A percentile compares a stretch with the other conserved stretches of the same genome.
These are phyloP conservation scores for Ichneumoninae sp. DNA, from an alignment of 2,888 invertebrate genomes.

Conservation along the genomic window DNA sequence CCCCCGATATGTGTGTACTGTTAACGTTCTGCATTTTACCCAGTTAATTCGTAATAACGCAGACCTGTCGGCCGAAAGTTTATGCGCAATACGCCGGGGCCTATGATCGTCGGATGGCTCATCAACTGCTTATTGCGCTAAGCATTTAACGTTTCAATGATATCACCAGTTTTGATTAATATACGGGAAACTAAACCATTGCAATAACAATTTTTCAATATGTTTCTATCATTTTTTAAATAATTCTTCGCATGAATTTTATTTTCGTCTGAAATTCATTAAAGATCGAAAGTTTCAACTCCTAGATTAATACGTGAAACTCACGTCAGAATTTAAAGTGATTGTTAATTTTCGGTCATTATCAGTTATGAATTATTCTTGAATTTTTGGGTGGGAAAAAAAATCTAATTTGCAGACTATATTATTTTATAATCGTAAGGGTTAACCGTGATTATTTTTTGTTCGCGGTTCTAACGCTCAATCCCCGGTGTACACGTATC, in stretches of 20 bases:
- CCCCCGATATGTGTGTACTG: slow-evolving; percentile 67
- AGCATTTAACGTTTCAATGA: slow-evolving; percentile 40
- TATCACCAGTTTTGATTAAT: neutral
- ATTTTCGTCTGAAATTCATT: neutral
- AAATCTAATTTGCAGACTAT: neutral
- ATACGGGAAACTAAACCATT: neutral
- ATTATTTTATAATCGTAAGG: neutral
- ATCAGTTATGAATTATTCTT: neutral
- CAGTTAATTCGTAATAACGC: slow-evolving; percentile 37
- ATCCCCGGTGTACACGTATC: neutral
- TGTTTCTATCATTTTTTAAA: neutral
- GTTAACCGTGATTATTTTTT: neutral
- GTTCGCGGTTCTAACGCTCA: neutral
- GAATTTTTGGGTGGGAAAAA: neutral
- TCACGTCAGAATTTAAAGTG: no score
- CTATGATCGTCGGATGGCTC: slow-evolving; percentile 30
- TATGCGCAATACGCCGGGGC: slow-evolving; percentile 14
- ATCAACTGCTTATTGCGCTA: slow-evolving; percentile 35
- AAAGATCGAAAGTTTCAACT: neutral
- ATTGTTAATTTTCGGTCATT: neutral
- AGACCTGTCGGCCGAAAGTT: slow-evolving; percentile 1
- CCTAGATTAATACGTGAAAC: neutral
- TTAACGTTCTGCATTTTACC: slow-evolving; percentile 70
- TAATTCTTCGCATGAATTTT: neutral
- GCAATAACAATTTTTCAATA: neutral